A percentile compares a stretch with the other conserved stretches of the same genome.
These are phyloP conservation scores for Tuberolachnus salignus DNA, from an alignment of 2,888 invertebrate genomes.

Conservation along the genomic window DNA sequence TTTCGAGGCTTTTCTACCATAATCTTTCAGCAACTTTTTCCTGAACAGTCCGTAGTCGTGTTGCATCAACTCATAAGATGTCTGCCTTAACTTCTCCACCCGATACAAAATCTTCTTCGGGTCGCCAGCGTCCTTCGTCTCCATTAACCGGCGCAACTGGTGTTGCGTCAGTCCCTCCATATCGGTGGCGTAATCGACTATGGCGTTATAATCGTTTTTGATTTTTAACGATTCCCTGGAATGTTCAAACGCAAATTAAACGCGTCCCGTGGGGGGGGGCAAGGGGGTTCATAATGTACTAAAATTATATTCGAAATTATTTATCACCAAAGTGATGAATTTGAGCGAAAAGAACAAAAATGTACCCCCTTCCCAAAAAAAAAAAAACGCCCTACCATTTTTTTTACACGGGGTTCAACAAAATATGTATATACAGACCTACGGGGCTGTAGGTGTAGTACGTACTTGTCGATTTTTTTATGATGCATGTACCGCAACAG, in stretches of 20 bases:
- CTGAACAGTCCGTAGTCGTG: slow-evolving; percentile 45
- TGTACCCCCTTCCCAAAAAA: no score
- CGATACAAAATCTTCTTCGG: slow-evolving; percentile 28
- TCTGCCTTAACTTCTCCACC: slow-evolving; percentile 43
- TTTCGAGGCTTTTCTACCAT: slow-evolving; percentile 1
- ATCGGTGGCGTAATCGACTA: slow-evolving; percentile 18
- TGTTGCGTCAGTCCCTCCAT: slow-evolving; percentile 43
- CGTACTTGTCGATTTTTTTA: slow-evolving; percentile 35
- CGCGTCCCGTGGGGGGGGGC: no score
- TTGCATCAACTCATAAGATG: slow-evolving; percentile 38
- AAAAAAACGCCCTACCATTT: no score
- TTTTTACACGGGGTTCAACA: no score
- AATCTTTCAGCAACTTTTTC: slow-evolving; percentile 47
- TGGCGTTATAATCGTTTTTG: slow-evolving; percentile 32
- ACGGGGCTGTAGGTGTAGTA: no score
- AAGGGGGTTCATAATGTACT: no score
- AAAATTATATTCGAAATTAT: no score
- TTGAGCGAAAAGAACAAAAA: no score
- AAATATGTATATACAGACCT: no score
- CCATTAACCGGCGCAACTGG: slow-evolving; percentile 34
- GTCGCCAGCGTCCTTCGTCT: background rate
- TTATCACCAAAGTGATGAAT: no score
- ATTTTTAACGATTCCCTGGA: slow-evolving; percentile 32
- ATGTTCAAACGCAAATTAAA: background rate
- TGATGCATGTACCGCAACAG: slow-evolving; percentile 26